Base-by-base conservation (phyloP, 2,113 vertebrate genomes). In the Macaca nemestrina region DNA sequence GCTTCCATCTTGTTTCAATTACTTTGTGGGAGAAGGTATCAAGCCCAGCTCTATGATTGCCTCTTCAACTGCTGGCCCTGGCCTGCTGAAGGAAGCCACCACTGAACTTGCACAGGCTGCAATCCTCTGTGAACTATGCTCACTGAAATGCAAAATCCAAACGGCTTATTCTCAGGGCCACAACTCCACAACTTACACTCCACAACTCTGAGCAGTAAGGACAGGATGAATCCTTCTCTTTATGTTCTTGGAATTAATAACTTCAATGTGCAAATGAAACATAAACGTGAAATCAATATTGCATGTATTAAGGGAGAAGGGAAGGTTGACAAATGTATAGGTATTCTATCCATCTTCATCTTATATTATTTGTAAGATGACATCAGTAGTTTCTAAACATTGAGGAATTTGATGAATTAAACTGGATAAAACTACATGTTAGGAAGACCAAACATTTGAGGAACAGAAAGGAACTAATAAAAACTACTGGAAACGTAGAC, bases 71-170 rank as follows among this genome's bases (percentile, higher is more conserved):
- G 6, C 35, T 25, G 27, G 48, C 40, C 11, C 40, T 87, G n/a
- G 6, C 27, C 76, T 73, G 1, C 14, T 30, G 13, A 90, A 55
- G 1, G 48, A 73, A 76, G 40, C 27, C 23, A 30, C 17, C 8
- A 8, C 0, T 13, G n/a, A 40, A 40, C 17, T n/a, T 18, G 11
- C 1, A 50, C 17, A 27, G 35, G 45, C 7, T 5, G 0, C 6
- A 52, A 2, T 4, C 6, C n/a, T 80, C 81, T n/a, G 48, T 75
- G 40, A 59, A 0, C 78, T 6, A 61, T 8, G 23, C 3, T 27
- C 43, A 25, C 14, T 72, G 2, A 0, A 20, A 14, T 55, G 35
- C 67, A 45, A 43, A 12, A 38, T 50, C 40, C 2, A 2, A 40
- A 32, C 0, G 5, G 3, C 20, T 93, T 25, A 55, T 68, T 22